Conservation (phyloP, 2,888 invertebrate species). For the Lepidochrysops patricia region DNA sequence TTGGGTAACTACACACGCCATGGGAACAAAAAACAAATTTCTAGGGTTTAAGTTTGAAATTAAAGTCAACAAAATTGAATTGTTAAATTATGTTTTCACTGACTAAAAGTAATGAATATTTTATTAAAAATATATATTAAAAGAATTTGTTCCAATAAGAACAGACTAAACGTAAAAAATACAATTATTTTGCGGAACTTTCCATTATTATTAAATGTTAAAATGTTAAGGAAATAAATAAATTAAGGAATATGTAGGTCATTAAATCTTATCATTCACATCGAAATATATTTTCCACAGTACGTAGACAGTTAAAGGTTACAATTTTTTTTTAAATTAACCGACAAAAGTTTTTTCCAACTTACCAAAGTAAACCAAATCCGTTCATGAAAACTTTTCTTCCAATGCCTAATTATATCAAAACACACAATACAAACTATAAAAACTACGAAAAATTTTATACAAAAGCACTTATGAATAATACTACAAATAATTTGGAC, state of each 20-base stretch:
- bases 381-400: constrained; percentile 60
- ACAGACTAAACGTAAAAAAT: neutral
- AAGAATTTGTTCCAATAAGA: no score
- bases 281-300: no score
- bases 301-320: no score
- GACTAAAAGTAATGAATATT: neutral
- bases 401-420: constrained; percentile 31
- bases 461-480: constrained; percentile 23
- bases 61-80: no score
- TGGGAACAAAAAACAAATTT: neutral
- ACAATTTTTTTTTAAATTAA: no score
- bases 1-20: neutral
- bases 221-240: no score
- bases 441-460: constrained; percentile 25
- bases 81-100: neutral
- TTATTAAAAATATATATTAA: neutral
- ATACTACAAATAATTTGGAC: constrained; percentile 55
- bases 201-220: no score
- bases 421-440: constrained; percentile 37
- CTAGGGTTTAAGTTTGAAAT: neutral
- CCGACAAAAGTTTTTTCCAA: constrained; percentile 24
- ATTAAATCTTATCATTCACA: no score
- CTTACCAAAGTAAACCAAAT: constrained; percentile 71
- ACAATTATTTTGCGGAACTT: neutral
- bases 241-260: no score